A percentile compares a stretch with the other conserved stretches of the same genome.
Evolutionary conservation across 2,113 vertebrate species (phyloP).

Genomic region (Ariopsis seemanni): DNA sequence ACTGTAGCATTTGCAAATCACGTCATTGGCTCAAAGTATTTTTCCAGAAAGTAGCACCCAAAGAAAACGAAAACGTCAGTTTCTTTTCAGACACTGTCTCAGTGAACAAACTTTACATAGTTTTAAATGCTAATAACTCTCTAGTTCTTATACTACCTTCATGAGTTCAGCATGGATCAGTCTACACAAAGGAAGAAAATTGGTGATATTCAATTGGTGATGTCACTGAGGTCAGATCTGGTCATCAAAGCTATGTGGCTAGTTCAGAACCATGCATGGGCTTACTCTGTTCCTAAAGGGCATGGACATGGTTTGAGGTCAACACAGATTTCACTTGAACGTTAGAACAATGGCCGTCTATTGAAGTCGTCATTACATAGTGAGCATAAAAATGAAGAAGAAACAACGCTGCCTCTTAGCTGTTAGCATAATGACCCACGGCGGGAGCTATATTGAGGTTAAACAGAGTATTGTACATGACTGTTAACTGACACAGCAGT

Average conservation of each 20-base stretch:
- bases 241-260: not conserved
- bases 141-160: not conserved
- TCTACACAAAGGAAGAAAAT: not conserved
- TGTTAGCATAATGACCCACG: conserved; percentile 50
- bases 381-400: conserved; percentile 30
- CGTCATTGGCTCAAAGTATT: not conserved
- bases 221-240: not conserved
- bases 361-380: conserved; percentile 56
- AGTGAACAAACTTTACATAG: not conserved
- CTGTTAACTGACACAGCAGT: conserved; percentile 34
- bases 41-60: not conserved
- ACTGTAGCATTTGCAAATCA: not conserved
- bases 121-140: not conserved
- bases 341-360: conserved; percentile 64
- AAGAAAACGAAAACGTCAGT: not conserved
- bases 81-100: not conserved
- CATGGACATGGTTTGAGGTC: conserved; percentile 3
- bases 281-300: not conserved
- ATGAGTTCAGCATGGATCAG: not conserved
- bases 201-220: not conserved
- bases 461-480: conserved; percentile 40
- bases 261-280: not conserved
- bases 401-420: conserved; percentile 49
- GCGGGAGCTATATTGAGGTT: conserved; percentile 15
- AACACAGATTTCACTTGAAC: conserved; percentile 23